Conservation (phyloP, 2,888 invertebrate species). For the Tanytarsus gracilentus region DNA sequence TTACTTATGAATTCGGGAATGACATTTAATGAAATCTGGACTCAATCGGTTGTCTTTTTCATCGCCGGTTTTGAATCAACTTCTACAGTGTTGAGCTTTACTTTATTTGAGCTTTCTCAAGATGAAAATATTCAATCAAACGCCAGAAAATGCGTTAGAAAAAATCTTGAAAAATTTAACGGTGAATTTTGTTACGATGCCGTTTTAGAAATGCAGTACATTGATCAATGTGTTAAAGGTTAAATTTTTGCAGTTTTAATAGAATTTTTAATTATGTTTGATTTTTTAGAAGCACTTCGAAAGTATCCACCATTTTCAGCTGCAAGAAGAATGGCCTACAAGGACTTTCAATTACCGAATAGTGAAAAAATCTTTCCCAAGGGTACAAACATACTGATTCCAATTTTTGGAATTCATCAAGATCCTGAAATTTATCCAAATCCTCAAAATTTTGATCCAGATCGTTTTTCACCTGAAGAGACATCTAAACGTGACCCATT, state of each 20-base stretch:
- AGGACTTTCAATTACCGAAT: not conserved
- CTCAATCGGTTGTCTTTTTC: slow-evolving; percentile 46
- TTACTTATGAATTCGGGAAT: slow-evolving; percentile 34
- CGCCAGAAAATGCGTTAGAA: slow-evolving; percentile 39
- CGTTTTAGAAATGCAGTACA: slow-evolving; percentile 40
- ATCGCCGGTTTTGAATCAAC: slow-evolving; percentile 46
- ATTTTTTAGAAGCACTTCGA: not conserved
- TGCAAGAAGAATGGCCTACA: not conserved
- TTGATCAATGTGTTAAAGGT: slow-evolving; percentile 42
- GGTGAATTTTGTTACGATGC: slow-evolving; percentile 41
- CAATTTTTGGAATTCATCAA: not conserved
- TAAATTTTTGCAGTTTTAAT: no score
- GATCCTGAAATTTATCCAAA: slow-evolving; percentile 35
- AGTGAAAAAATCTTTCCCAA: not conserved
- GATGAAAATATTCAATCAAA: no score
- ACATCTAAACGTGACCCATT: slow-evolving; percentile 33
- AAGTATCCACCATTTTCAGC: not conserved
- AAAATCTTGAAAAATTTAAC: slow-evolving; percentile 35
- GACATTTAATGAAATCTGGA: slow-evolving; percentile 41
- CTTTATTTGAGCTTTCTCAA: no score
- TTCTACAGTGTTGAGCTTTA: no score
- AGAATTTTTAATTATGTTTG: not conserved
- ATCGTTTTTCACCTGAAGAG: slow-evolving; percentile 36
- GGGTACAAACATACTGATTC: not conserved
- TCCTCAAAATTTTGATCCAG: slow-evolving; percentile 39